A percentile compares a stretch with the other conserved stretches of the same genome.
These are phyloP conservation scores for Galaxea fascicularis DNA, from an alignment of 92 coral and sea anemone genomes.

Conservation along the genomic window DNA sequence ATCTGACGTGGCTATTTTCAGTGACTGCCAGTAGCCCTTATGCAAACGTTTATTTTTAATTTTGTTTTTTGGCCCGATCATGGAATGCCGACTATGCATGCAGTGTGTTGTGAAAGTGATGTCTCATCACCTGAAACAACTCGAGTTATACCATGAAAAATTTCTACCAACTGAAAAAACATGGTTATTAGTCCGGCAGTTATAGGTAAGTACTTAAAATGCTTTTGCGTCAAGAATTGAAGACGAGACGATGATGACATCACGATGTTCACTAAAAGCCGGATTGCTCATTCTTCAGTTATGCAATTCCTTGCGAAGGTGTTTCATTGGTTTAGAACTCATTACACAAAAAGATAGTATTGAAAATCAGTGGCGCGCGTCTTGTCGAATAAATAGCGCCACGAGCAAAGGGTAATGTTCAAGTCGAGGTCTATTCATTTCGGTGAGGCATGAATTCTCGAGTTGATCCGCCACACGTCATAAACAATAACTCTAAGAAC, in stretches of 20 bases:
- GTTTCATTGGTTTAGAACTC: conserved; percentile 18
- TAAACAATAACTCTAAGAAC: background rate
- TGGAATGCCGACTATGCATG: no score
- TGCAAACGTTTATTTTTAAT: no score
- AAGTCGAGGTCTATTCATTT: background rate
- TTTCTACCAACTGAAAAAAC: background rate
- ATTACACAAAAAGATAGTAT: background rate
- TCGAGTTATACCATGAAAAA: no score
- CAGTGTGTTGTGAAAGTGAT: no score
- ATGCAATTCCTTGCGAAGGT: background rate
- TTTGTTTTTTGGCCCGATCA: no score
- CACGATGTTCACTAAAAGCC: background rate
- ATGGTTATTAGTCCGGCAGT: background rate
- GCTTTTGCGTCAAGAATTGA: background rate
- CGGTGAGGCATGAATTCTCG: background rate
- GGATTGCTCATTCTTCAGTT: background rate
- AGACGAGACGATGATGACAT: background rate
- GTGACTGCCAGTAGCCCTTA: no score
- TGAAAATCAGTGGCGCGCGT: background rate
- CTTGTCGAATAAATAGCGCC: background rate
- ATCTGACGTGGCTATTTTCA: no score
- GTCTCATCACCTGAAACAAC: no score
- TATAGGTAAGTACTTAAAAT: background rate
- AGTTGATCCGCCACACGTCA: background rate
- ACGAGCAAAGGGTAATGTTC: background rate